Base-by-base conservation (phyloP, 2,797 vertebrate species). In the Cephalopachus bancanus region DNA sequence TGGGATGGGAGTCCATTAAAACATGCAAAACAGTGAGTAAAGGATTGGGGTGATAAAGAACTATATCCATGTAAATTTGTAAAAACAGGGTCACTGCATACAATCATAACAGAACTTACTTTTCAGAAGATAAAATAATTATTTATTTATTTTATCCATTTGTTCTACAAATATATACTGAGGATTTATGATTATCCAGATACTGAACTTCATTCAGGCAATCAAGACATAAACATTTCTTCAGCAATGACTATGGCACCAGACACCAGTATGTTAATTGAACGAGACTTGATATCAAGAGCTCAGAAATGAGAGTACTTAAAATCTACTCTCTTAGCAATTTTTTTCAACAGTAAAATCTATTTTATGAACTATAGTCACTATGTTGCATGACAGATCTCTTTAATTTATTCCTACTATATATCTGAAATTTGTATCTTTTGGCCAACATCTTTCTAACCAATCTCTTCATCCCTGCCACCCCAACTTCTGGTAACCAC, bases 401-500 rank as follows among this genome's bases (percentile, higher is more conserved):
- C n/a, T 37, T 80, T 55, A 60, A 17, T 5, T 37, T 60, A 10
- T 16, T 80, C 24, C 57, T 37, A 22, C 33, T 80, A 83, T 15
- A 12, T 44, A 81, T 37, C 17, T 49, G 17, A 65, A 65, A 8
- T 65, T 30, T 83, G 7, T 30, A 9, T 14, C 37, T 44, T 60
- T 37, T 60, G n/a, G 10, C 28, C 57, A 60, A 80, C 8, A 17
- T 37, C n/a, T 60, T 22, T 60, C 22, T 22, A 59, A 80, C 22
- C 5, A 0, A 0, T 20, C 10, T 8, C 12, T 33, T 60, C 20
- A 37, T 24, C 20, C n/a, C n/a, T 3, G 2, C 12, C 14, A 80
- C 22, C 22, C 14, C 78, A 80, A 7, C n/a, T 19, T 14, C 17
- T 4, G 10, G 53, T 22, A 57, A 78, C 17, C 53, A 78, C 51